Conservation (phyloP, 1,140 invertebrate species). For the Bombus superbus region DNA sequence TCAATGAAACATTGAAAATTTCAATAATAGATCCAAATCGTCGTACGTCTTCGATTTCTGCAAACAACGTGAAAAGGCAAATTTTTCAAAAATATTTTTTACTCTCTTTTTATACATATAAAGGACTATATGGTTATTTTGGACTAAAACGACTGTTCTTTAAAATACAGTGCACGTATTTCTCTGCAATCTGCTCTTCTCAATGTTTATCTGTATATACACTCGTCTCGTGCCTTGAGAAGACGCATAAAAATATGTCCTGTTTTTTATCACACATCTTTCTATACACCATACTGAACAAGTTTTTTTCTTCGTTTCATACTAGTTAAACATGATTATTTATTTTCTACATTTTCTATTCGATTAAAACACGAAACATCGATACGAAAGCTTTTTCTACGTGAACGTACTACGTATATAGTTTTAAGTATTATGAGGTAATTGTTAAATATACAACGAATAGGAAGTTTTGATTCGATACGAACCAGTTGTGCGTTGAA, state of each 20-base stretch:
- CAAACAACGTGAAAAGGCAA: not conserved
- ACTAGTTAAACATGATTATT: not conserved
- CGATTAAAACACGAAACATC: not conserved
- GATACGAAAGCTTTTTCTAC: not conserved
- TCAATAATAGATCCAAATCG: not conserved
- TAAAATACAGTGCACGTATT: not conserved
- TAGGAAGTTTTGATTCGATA: not conserved
- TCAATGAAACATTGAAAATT: not conserved
- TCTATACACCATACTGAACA: not conserved
- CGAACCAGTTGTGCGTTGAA: not conserved
- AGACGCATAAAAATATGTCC: slow-evolving; percentile 12
- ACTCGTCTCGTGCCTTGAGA: not conserved
- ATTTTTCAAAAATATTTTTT: not conserved
- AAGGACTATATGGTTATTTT: not conserved
- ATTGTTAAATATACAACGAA: not conserved
- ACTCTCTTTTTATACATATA: not conserved
- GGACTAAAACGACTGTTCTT: not conserved
- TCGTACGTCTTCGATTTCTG: not conserved
- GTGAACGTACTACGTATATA: not conserved
- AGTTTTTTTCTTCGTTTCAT: not conserved
- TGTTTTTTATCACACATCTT: not conserved
- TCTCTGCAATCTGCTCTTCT: slow-evolving; percentile 19
- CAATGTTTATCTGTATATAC: not conserved
- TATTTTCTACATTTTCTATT: not conserved
- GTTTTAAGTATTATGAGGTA: not conserved